phyloP scores from a whole-genome alignment of 2,113 vertebrate genomes.

The Myrmecobius fasciatus region DNA sequence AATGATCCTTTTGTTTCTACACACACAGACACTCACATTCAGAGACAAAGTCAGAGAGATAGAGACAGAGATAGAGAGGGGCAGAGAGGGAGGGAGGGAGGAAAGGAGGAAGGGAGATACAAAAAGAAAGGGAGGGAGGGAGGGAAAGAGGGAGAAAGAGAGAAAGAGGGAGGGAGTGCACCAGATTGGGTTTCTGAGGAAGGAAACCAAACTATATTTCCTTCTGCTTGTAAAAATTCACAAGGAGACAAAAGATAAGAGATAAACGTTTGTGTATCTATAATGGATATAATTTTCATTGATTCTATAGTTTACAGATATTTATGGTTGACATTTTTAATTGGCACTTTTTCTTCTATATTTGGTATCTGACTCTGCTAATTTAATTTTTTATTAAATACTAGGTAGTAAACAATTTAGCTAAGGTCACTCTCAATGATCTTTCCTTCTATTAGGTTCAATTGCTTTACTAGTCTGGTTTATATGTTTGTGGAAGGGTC shows the following conservation, averaged over 20 bases:
- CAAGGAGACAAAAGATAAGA: background rate
- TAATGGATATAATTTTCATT: conserved; percentile 30
- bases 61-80: too few relatives aligned
- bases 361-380: conserved; percentile 60
- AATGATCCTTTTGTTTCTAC: background rate
- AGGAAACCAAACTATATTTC: conserved; percentile 7
- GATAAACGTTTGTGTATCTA: conserved; percentile 21
- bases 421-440: conserved; percentile 54
- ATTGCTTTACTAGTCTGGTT: conserved; percentile 38
- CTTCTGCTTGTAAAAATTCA: background rate
- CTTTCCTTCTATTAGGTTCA: conserved; percentile 46
- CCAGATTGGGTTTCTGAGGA: background rate
- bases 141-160: too few relatives aligned
- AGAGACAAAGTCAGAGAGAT: too few relatives aligned
- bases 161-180: too few relatives aligned
- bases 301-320: conserved; percentile 25
- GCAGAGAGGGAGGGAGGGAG: too few relatives aligned
- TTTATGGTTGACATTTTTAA: conserved; percentile 66
- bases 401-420: conserved; percentile 68
- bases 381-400: conserved; percentile 71
- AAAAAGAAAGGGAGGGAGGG: too few relatives aligned
- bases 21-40: too few relatives aligned
- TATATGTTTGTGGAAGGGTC: conserved; percentile 5
- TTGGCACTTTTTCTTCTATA: conserved; percentile 46
- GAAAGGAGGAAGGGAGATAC: too few relatives aligned